phyloP scores from a whole-genome alignment of 2,113 vertebrate species.

The Leucopsar rothschildi region DNA sequence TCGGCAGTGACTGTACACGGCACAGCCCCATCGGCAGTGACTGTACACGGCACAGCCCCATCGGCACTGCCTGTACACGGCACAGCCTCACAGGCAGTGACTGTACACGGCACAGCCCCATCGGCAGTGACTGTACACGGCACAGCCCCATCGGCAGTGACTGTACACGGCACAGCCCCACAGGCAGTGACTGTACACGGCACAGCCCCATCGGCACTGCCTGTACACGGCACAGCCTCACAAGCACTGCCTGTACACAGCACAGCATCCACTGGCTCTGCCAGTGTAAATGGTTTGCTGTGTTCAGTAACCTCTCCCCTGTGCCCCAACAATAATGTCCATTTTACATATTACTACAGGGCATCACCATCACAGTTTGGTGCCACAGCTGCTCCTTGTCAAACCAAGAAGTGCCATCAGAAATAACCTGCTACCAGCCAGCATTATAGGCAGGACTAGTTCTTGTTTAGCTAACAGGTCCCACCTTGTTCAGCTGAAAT shows the following conservation, averaged over 20 bases:
- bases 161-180: no score
- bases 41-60: no score
- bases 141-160: neutral
- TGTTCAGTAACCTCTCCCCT: neutral
- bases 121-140: neutral
- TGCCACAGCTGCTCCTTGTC: neutral
- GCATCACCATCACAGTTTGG: neutral
- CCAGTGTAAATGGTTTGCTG: neutral
- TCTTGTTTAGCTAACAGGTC: neutral
- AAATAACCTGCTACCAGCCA: neutral
- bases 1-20: no score
- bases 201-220: no score
- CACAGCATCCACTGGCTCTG: neutral
- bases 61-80: neutral
- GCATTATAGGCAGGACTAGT: neutral
- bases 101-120: neutral
- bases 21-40: no score
- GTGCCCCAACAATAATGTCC: neutral
- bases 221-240: neutral
- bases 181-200: no score
- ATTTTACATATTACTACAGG: neutral
- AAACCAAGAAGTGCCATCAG: neutral
- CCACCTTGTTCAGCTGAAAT: neutral
- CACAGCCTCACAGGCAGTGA: neutral
- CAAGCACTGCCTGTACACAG: neutral